Evolutionary conservation across 1,140 invertebrate genomes (phyloP).

Genomic region (Eumeta japonica): DNA sequence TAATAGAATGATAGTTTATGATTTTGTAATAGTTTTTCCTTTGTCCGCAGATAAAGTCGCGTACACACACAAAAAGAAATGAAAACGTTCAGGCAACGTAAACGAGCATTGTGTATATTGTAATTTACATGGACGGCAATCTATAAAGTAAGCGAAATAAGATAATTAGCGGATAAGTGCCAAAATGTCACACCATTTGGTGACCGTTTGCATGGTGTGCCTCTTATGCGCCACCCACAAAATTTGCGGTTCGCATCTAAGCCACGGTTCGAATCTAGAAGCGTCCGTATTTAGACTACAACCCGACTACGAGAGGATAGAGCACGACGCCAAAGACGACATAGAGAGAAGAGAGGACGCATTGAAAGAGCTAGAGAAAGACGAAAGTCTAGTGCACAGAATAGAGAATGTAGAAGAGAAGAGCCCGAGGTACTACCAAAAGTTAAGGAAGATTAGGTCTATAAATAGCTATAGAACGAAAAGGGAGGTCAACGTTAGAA

Average conservation of each 20-base stretch:
- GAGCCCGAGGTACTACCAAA: conserved; percentile 25
- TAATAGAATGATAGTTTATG: too few species aligned
- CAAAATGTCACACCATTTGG: conserved; percentile 58
- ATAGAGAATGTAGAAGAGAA: too few species aligned
- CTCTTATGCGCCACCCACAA: conserved; percentile 72
- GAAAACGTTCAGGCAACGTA: too few species aligned
- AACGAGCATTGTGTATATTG: too few species aligned
- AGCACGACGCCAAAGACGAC: conserved; percentile 18
- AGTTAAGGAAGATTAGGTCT: conserved; percentile 30
- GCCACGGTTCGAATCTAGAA: too few species aligned
- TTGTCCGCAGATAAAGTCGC: too few species aligned
- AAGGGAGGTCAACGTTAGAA: conserved; percentile 29
- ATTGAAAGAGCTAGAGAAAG: conserved; percentile 22
- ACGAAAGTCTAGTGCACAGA: conserved; percentile 25
- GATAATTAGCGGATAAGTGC: conserved; percentile 12
- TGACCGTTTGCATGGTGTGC: conserved; percentile 77
- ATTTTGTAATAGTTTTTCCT: too few species aligned
- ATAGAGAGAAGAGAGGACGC: conserved; percentile 10
- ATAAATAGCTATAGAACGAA: conserved; percentile 19
- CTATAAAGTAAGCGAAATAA: too few species aligned
- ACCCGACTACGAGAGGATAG: conserved; percentile 40
- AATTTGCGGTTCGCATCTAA: conserved; percentile 68
- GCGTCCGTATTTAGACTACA: too few species aligned
- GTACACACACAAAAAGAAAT: too few species aligned
- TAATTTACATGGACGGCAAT: too few species aligned